Evolutionary conservation across 92 coral and sea anemone species (phyloP), one percentile per base, ranked within the genome.

Genomic region (Palythoa grandiflora): DNA sequence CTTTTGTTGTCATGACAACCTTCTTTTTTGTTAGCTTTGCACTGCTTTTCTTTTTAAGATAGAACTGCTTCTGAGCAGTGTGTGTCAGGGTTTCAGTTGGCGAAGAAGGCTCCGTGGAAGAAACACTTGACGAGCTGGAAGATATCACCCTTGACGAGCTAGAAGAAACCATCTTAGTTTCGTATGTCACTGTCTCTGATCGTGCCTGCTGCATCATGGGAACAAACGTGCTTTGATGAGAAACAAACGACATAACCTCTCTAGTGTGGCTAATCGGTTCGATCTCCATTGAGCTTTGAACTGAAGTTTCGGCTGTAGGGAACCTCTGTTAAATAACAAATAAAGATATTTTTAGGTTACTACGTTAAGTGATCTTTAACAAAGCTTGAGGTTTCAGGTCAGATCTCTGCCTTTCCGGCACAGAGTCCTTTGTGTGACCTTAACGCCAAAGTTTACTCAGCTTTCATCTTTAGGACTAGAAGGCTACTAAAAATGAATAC

Each of bases 31-130:
- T 65, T 13, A 63, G 40, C 54, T 63, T 80, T 35, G 63, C 86
- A 7, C 57, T 20, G 37, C 19, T 63, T 66, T 70, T 81, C 75
- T 47, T 81, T 51, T 19, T 81, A 40, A 81, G n/a, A 74, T 17
- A 81, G 21, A 81, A 81, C 47, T 81, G 86, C 38, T 47, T 81
- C 19, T 81, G 17, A 12, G 65, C 86, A 1, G 44, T 81, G 19
- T 19, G 85, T 1, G 85, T 63, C 52, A 61, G 8, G 17, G 37
- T 19, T 13, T 20, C 60, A 5, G 60, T 40, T 9, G 86, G 13
- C 8, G 75, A 47, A 10, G 75, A 66, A 1, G 86, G 13, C 5
- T 81, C 86, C 35, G 13, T 1, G 5, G 86, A 40, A 12, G 86
- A 81, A 14, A 44, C 63, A 10, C 44, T 21, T 0, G 86, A 65